A percentile compares a stretch with the other conserved stretches of the same genome.
These are phyloP conservation scores for Drosophila robusta DNA, from an alignment of 2,888 invertebrate species.

Conservation along the genomic window DNA sequence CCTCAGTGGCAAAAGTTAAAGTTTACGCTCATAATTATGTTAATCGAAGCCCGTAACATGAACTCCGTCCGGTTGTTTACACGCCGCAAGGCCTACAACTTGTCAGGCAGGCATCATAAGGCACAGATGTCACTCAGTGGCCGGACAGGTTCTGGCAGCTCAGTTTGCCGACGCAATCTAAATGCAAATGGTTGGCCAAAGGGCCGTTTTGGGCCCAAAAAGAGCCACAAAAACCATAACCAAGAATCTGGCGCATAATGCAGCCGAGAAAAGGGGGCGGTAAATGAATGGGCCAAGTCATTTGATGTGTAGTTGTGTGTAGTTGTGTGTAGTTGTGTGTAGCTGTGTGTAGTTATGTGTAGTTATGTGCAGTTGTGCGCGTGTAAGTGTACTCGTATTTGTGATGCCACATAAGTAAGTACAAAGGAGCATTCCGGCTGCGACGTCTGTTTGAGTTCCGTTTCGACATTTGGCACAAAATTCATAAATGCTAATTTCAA, in stretches of 20 bases:
- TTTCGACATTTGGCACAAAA: slow-evolving; percentile 80
- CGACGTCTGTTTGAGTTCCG: slow-evolving; percentile 60
- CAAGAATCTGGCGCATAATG: slow-evolving; percentile 73
- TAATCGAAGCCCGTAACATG: slow-evolving; percentile 63
- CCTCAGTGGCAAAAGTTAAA: slow-evolving; percentile 36
- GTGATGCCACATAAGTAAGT: slow-evolving; percentile 48
- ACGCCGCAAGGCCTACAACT: slow-evolving; percentile 58
- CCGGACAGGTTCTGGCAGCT: slow-evolving; percentile 26
- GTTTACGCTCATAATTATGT: slow-evolving; percentile 69
- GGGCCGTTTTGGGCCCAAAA: slow-evolving; percentile 49
- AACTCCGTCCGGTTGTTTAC: slow-evolving; percentile 40
- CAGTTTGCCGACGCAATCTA: slow-evolving; percentile 66
- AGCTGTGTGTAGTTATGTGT: slow-evolving; percentile 18
- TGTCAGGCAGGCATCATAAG: slow-evolving; percentile 65
- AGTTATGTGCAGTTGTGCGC: slow-evolving; percentile 4
- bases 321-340: slow-evolving; percentile 30
- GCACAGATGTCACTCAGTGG: slow-evolving; percentile 65
- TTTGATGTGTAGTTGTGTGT: slow-evolving; percentile 48
- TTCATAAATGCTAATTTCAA: slow-evolving; percentile 84
- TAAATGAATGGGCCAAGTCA: slow-evolving; percentile 55
- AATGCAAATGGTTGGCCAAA: slow-evolving; percentile 72
- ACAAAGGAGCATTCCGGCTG: slow-evolving; percentile 34
- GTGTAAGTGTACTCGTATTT: slow-evolving; percentile 37
- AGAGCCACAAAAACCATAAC: slow-evolving; percentile 74
- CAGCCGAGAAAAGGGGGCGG: slow-evolving; percentile 28